Percentiles rank a stretch among this genome's conserved stretches.
Evolutionary conservation across 1,140 invertebrate species (phyloP).

Genomic region (Tribolium madens): DNA sequence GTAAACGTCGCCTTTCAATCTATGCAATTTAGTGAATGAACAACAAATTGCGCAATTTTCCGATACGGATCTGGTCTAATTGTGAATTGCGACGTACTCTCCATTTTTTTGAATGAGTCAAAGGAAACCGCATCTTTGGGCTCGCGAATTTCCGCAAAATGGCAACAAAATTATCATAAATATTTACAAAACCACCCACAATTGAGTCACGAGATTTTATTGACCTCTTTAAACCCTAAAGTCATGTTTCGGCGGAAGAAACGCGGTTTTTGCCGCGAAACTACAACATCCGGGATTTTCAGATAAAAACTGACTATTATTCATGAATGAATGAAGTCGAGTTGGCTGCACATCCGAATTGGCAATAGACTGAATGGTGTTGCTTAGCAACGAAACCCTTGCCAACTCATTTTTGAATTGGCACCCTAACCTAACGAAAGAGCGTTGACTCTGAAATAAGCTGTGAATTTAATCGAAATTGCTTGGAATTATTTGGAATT

Average conservation of each 20-base stretch:
- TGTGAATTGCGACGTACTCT: not conserved
- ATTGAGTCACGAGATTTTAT: slow-evolving; percentile 3
- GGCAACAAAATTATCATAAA: not conserved
- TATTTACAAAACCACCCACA: slow-evolving; percentile 24
- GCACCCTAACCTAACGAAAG: too few relatives aligned
- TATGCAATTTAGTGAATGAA: not conserved
- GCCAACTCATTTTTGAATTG: too few relatives aligned
- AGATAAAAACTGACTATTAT: not conserved
- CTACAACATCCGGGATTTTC: slow-evolving; percentile 3
- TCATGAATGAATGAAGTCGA: too few relatives aligned
- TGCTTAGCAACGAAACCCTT: too few relatives aligned
- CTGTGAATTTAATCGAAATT: too few relatives aligned
- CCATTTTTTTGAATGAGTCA: not conserved
- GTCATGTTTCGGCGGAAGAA: slow-evolving; percentile 6
- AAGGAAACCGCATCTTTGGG: not conserved
- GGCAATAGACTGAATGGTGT: too few relatives aligned
- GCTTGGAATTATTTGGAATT: too few relatives aligned
- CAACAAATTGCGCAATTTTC: not conserved
- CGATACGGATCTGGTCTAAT: not conserved
- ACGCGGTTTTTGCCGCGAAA: not conserved
- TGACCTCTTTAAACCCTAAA: slow-evolving; percentile 3
- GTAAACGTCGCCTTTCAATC: too few relatives aligned
- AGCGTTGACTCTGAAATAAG: too few relatives aligned
- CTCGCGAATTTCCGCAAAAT: not conserved
- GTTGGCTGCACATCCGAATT: too few relatives aligned